Evolutionary conservation across 2,888 invertebrate species (phyloP).

Genomic region (Auanema freiburgensis): DNA sequence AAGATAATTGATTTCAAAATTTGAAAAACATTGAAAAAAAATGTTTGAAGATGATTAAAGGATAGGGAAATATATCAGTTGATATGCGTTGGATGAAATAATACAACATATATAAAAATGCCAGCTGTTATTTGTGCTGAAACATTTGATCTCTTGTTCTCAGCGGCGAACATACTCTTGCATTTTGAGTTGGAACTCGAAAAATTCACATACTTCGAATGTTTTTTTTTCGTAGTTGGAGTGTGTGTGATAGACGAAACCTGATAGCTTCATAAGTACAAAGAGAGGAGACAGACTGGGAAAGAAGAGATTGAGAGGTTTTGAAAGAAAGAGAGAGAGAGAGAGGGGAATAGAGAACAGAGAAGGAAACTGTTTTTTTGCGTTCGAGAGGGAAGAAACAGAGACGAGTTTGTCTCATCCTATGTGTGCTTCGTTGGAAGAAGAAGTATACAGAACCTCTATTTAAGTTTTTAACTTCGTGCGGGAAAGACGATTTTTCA

Average conservation of each 20-base stretch:
- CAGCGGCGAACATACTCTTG: no score
- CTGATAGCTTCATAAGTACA: no score
- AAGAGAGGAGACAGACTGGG: not conserved
- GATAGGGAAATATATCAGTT: not conserved
- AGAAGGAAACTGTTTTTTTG: slow-evolving; percentile 16
- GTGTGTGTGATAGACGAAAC: no score
- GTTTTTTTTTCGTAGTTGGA: no score
- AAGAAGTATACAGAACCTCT: no score
- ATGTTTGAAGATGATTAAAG: not conserved
- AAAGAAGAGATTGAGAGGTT: slow-evolving; percentile 9
- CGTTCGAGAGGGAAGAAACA: slow-evolving; percentile 15
- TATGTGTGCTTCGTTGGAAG: not conserved
- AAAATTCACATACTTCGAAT: no score
- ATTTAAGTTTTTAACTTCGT: no score
- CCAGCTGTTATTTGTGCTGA: not conserved
- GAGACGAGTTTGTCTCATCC: slow-evolving; percentile 10
- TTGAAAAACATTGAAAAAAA: slow-evolving; percentile 1
- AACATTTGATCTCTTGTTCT: no score
- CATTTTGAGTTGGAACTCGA: no score
- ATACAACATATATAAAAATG: slow-evolving; percentile 2
- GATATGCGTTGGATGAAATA: slow-evolving; percentile 2
- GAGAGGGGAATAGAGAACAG: slow-evolving; percentile 21
- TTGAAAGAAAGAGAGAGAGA: slow-evolving; percentile 16
- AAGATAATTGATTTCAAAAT: not conserved
- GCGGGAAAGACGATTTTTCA: no score